A percentile compares a stretch with the other conserved stretches of the same genome.
Evolutionary conservation across 2,113 vertebrate genomes (phyloP).

Genomic region (Vulpes lagopus): DNA sequence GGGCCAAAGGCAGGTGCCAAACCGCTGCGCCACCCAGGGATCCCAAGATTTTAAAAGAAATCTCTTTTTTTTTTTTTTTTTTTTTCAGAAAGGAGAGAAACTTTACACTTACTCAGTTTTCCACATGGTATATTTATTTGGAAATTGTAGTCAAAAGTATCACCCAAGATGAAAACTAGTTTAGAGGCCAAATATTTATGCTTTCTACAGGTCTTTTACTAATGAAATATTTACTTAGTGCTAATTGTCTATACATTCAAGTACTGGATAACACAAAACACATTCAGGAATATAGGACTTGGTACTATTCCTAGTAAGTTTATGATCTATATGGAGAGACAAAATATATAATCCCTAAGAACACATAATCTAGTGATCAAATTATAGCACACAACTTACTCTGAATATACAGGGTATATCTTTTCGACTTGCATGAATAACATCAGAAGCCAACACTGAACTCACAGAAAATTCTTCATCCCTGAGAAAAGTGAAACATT

Average conservation of each 20-base stretch:
- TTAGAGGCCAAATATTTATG: neutral
- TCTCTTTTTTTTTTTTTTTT: no score
- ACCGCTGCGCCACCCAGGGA: no score
- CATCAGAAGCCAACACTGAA: conserved; percentile 98
- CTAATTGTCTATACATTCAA: neutral
- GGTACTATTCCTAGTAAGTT: neutral
- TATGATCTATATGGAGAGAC: neutral
- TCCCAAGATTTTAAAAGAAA: conserved; percentile 46
- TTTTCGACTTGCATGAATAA: conserved; percentile 98
- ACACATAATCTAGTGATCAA: neutral
- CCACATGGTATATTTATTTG: neutral
- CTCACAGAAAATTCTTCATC: conserved; percentile 99
- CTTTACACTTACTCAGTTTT: neutral
- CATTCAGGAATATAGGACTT: neutral
- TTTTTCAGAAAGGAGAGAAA: conserved; percentile 13
- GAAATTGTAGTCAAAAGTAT: conserved; percentile 61
- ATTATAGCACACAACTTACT: conserved; percentile 88
- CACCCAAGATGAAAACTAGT: conserved; percentile 27
- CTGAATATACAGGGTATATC: conserved; percentile 99
- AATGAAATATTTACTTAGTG: neutral
- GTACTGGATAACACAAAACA: neutral
- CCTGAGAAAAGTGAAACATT: conserved; percentile 87
- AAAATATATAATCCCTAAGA: conserved; percentile 30
- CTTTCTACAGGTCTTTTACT: conserved; percentile 22
- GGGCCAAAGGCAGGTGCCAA: no score